phyloP scores from a whole-genome alignment of 2,888 invertebrate species.

The Cataglyphis rosenhaueri region DNA sequence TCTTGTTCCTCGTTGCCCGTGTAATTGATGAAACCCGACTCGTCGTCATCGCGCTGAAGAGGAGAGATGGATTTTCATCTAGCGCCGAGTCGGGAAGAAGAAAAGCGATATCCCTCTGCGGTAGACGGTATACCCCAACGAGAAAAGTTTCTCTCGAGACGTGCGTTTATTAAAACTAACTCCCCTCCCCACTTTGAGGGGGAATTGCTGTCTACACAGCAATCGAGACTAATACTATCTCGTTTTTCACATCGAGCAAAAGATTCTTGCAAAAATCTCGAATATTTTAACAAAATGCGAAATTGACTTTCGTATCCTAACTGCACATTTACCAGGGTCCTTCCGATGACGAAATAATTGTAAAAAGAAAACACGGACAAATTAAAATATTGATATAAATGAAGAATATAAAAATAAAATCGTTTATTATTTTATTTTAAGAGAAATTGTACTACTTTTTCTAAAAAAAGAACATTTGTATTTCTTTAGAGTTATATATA shows the following conservation, averaged over 20 bases:
- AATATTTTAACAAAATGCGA: constrained; percentile 14
- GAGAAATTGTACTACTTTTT: not conserved
- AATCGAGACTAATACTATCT: constrained; percentile 24
- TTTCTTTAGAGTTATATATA: not conserved
- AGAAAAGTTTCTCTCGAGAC: constrained; percentile 45
- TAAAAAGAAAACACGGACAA: not conserved
- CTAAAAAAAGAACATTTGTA: not conserved
- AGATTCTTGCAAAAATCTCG: constrained; percentile 5
- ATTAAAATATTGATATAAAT: not conserved
- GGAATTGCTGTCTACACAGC: not conserved
- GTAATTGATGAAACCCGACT: constrained; percentile 51
- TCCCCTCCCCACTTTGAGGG: too few species aligned
- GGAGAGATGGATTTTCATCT: constrained; percentile 53
- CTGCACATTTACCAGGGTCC: not conserved
- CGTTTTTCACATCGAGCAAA: constrained; percentile 18
- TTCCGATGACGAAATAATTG: not conserved
- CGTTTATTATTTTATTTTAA: not conserved
- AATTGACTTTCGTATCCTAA: constrained; percentile 11
- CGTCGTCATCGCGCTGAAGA: not conserved
- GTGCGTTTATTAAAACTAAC: constrained; percentile 49
- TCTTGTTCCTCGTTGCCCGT: constrained; percentile 7
- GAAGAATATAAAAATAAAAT: not conserved
- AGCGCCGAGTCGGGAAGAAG: constrained; percentile 9
- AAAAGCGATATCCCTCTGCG: constrained; percentile 48
- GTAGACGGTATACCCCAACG: constrained; percentile 22